Evolutionary conservation across 2,888 invertebrate genomes (phyloP).

Genomic region (Hirtodrosophila histrioides): DNA sequence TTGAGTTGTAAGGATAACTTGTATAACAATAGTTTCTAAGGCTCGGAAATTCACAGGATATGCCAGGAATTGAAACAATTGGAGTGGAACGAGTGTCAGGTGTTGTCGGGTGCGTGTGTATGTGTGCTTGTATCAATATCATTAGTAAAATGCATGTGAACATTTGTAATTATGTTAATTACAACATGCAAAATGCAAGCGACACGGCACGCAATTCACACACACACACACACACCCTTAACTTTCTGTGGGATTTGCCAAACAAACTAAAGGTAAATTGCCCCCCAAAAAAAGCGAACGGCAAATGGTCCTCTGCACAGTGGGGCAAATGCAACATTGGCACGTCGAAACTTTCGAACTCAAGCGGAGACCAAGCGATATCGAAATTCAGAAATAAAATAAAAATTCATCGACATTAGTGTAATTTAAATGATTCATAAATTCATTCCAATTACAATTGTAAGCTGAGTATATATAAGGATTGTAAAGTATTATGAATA

Average conservation of each 20-base stretch:
- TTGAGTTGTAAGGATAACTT: no score
- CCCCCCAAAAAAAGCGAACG: constrained; percentile 51
- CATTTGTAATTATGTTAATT: constrained; percentile 57
- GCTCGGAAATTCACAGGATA: no score
- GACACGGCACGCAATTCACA: constrained; percentile 35
- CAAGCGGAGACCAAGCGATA: no score
- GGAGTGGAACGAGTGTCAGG: no score
- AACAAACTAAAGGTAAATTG: constrained; percentile 59
- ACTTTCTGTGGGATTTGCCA: constrained; percentile 5
- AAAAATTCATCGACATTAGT: no score
- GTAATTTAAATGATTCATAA: constrained; percentile 6
- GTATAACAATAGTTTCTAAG: no score
- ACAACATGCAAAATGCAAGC: constrained; percentile 54
- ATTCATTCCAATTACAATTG: constrained; percentile 5
- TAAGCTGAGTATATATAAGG: not conserved
- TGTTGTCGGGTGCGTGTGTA: no score
- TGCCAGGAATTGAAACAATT: no score
- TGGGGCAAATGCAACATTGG: constrained; percentile 16
- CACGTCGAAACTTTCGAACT: no score
- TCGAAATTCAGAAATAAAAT: not conserved
- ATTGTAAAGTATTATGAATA: no score
- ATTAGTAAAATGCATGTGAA: no score
- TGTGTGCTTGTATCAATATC: no score
- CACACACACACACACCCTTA: not conserved
- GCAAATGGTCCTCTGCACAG: constrained; percentile 40